Evolutionary conservation across 2,888 invertebrate genomes (phyloP).

Genomic region (Noctuana brunneofusca): DNA sequence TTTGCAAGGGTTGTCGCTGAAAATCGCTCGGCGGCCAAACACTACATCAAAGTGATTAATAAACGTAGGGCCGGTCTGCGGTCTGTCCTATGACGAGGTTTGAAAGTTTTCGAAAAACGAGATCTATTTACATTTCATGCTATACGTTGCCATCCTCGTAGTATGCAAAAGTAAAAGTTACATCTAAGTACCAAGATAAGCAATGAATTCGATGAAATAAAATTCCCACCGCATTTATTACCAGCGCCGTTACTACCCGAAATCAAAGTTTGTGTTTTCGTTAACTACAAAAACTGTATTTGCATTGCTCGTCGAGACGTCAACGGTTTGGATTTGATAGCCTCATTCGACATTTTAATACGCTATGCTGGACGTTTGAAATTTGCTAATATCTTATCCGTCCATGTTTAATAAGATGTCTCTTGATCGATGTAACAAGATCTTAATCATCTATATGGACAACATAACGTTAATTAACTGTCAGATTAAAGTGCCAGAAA

Average conservation of each 20-base stretch:
- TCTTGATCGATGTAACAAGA: no score
- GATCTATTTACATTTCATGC: neutral
- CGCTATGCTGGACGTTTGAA: constrained; percentile 3
- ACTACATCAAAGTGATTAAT: constrained; percentile 66
- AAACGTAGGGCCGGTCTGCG: constrained; percentile 60
- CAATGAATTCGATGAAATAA: neutral
- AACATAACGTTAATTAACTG: constrained; percentile 9
- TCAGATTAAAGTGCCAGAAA: no score
- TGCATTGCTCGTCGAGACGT: constrained; percentile 58
- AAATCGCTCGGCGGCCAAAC: constrained; percentile 54
- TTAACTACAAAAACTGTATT: constrained; percentile 37
- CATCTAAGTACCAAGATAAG: neutral
- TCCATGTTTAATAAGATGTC: neutral
- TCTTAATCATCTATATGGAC: no score
- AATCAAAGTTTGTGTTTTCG: neutral
- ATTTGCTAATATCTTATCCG: neutral
- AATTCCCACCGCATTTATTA: neutral
- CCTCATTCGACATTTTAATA: constrained; percentile 41
- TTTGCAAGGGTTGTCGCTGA: constrained; percentile 46
- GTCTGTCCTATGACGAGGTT: constrained; percentile 43
- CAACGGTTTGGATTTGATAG: constrained; percentile 52
- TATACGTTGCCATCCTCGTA: neutral
- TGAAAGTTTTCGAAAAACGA: neutral
- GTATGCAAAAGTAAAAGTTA: neutral
- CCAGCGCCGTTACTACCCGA: neutral